A percentile compares a stretch with the other conserved stretches of the same genome.
phyloP scores from a whole-genome alignment of 2,888 invertebrate species.

The Drosophila antonietae region DNA sequence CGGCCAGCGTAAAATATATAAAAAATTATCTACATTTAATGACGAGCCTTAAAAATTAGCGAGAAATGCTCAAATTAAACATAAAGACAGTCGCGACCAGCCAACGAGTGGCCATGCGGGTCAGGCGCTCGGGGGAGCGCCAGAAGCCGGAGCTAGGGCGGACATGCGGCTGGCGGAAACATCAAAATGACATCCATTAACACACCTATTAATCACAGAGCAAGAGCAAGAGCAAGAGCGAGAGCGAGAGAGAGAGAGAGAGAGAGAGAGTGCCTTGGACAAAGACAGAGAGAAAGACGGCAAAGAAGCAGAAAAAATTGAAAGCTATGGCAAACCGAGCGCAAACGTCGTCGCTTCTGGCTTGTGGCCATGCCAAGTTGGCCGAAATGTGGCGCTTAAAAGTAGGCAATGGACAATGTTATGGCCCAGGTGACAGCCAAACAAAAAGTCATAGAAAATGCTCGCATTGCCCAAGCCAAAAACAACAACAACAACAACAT shows the following conservation, averaged over 20 bases:
- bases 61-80: conserved; percentile 80
- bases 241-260: conserved; percentile 8
- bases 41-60: conserved; percentile 79
- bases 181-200: conserved; percentile 83
- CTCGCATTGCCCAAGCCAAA: conserved; percentile 24
- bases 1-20: conserved; percentile 60
- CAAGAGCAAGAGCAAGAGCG: conserved; percentile 31
- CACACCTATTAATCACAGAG: conserved; percentile 83
- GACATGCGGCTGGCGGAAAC: conserved; percentile 79
- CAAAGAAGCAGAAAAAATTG: conserved; percentile 12
- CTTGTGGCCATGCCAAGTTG: conserved; percentile 8
- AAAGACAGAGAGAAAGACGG: conserved; percentile 7
- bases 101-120: conserved; percentile 9
- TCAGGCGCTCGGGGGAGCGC: not conserved
- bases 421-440: conserved; percentile 70
- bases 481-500: conserved; percentile 1
- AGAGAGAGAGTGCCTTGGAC: not conserved
- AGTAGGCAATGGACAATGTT: conserved; percentile 68
- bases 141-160: conserved; percentile 14
- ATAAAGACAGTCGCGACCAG: conserved; percentile 57
- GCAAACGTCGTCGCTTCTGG: conserved; percentile 40
- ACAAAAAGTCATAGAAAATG: conserved; percentile 66
- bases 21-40: conserved; percentile 81
- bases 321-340: conserved; percentile 43
- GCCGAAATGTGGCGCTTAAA: conserved; percentile 52